These are phyloP conservation scores for Notothenia coriiceps DNA, from an alignment of 2,113 vertebrate genomes.

Conservation along the genomic window DNA sequence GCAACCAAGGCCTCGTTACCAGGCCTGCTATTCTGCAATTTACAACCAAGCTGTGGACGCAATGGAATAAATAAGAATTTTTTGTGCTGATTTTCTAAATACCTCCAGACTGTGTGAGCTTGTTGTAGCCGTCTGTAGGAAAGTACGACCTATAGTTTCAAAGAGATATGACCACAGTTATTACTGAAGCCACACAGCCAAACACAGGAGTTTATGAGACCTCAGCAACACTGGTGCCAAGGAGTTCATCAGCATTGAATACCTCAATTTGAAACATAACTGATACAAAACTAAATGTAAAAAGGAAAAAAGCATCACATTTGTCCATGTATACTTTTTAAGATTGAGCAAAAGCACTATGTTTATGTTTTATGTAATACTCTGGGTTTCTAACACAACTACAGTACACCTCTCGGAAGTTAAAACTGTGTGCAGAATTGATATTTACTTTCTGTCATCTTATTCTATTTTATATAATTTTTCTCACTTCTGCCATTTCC, in stretches of 20 bases:
- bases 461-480: too few species aligned
- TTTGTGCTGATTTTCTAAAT: constrained; percentile 22
- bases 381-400: background rate
- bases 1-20: constrained; percentile 56
- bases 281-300: background rate
- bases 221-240: background rate
- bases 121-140: too few species aligned
- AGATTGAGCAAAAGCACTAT: background rate
- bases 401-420: background rate
- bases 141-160: too few species aligned
- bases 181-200: background rate
- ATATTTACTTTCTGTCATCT: too few species aligned
- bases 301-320: background rate
- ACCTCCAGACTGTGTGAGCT: background rate
- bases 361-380: background rate
- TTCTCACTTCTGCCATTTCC: too few species aligned
- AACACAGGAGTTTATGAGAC: background rate
- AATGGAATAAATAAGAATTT: constrained; percentile 12
- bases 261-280: background rate
- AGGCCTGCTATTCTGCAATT: constrained; percentile 34
- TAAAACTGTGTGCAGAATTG: background rate
- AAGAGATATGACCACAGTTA: too few species aligned
- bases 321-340: background rate
- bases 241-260: background rate
- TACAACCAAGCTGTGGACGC: constrained; percentile 33